A percentile compares a stretch with the other conserved stretches of the same genome.
Conservation (phyloP, 2,888 invertebrate species). For the Athripsodes cinereus region DNA sequence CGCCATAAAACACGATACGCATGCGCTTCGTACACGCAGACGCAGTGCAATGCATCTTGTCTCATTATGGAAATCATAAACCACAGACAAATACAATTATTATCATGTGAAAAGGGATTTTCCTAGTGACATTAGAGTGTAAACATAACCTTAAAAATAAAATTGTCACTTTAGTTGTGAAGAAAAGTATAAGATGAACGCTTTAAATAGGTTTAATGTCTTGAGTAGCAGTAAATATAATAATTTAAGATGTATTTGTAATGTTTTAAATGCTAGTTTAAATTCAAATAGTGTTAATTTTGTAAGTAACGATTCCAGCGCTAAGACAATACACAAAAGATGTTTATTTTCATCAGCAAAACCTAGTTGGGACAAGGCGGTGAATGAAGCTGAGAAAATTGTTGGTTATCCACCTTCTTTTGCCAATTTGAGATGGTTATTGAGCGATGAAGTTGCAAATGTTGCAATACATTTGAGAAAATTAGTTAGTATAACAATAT, state of each 20-base stretch:
- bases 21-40: background rate
- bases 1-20: background rate
- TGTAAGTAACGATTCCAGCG: no score
- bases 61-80: background rate
- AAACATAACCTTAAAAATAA: background rate
- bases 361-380: slow-evolving; percentile 43
- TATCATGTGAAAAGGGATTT: background rate
- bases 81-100: background rate
- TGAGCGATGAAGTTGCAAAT: slow-evolving; percentile 59
- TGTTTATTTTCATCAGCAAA: slow-evolving; percentile 9
- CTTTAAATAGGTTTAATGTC: background rate
- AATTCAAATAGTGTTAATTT: background rate
- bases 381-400: slow-evolving; percentile 48
- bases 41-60: background rate
- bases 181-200: background rate
- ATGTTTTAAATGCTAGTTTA: background rate
- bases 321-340: background rate
- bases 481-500: slow-evolving; percentile 46
- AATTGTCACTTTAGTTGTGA: background rate
- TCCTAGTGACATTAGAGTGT: background rate
- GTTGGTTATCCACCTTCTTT: slow-evolving; percentile 55
- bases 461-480: slow-evolving; percentile 50
- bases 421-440: slow-evolving; percentile 55
- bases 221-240: background rate
- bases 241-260: background rate